Percentiles rank a stretch among this genome's conserved stretches.
Conservation (phyloP, 2,113 vertebrate genomes). For the Genyomyrus donnyi region DNA sequence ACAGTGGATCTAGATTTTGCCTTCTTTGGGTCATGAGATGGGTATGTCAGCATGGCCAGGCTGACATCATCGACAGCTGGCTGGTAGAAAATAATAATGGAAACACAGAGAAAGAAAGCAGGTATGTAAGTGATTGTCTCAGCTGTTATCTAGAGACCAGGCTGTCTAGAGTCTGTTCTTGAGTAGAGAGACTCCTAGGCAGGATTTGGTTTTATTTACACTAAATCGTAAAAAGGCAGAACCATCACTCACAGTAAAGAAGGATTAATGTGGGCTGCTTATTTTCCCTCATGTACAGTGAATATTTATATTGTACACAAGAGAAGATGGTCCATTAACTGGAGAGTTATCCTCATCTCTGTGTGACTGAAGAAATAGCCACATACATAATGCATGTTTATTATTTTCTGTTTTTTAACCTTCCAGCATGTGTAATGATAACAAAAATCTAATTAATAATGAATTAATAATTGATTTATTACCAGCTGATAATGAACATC, state of each 20-base stretch:
- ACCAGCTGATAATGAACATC: background rate
- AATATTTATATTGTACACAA: background rate
- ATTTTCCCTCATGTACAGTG: background rate
- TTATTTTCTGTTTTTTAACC: background rate
- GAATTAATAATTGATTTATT: slow-evolving; percentile 5
- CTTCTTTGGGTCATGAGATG: background rate
- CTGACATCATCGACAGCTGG: background rate
- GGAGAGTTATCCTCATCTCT: background rate
- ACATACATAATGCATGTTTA: background rate
- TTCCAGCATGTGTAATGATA: background rate
- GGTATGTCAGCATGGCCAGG: background rate
- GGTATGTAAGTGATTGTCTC: background rate
- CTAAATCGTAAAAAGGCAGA: background rate
- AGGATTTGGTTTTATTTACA: background rate
- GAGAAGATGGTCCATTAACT: background rate
- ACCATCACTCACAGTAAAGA: background rate
- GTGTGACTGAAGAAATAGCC: background rate
- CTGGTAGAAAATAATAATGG: background rate
- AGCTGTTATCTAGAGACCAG: background rate
- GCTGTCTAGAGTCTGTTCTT: background rate
- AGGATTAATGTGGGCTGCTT: background rate
- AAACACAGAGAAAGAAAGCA: background rate
- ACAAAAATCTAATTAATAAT: background rate
- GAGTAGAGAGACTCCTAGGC: background rate
- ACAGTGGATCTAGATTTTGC: background rate